A percentile compares a stretch with the other conserved stretches of the same genome.
These are phyloP conservation scores for Tipula vernalis DNA, from an alignment of 2,888 invertebrate species.

Conservation along the genomic window DNA sequence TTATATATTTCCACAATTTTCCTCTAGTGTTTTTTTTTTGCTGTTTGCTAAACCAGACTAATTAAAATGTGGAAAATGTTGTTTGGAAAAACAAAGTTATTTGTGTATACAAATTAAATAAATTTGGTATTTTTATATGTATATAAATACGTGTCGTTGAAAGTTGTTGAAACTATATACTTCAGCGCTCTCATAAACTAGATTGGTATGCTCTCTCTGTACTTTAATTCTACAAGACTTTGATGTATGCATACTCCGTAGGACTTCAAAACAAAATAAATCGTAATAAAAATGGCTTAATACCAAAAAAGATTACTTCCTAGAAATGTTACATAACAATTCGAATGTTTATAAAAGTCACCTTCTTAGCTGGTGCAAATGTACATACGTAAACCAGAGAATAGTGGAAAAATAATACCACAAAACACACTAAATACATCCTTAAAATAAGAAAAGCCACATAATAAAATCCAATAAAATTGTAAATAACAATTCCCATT, in stretches of 20 bases:
- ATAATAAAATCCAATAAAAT: not conserved
- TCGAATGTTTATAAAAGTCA: conserved; percentile 11
- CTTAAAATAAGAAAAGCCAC: not conserved
- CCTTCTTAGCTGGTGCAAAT: not conserved
- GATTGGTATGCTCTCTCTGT: not conserved
- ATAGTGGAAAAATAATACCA: not conserved
- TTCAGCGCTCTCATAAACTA: not conserved
- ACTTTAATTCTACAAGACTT: not conserved
- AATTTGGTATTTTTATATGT: not conserved
- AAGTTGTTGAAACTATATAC: not conserved
- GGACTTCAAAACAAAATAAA: not conserved
- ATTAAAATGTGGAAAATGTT: not conserved
- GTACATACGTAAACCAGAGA: not conserved
- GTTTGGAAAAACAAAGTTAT: not conserved
- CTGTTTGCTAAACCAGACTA: not conserved
- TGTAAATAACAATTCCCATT: conserved; percentile 4
- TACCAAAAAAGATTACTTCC: not conserved
- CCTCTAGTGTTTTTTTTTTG: not conserved
- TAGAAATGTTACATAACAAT: conserved; percentile 10
- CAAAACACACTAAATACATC: not conserved
- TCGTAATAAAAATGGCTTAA: not conserved
- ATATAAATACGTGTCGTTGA: not conserved
- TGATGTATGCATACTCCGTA: not conserved
- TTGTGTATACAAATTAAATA: not conserved
- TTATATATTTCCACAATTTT: not conserved